Evolutionary conservation across 35 echinoderm and acorn worm genomes (phyloP).

Genomic region (Holothuria glaberrima): DNA sequence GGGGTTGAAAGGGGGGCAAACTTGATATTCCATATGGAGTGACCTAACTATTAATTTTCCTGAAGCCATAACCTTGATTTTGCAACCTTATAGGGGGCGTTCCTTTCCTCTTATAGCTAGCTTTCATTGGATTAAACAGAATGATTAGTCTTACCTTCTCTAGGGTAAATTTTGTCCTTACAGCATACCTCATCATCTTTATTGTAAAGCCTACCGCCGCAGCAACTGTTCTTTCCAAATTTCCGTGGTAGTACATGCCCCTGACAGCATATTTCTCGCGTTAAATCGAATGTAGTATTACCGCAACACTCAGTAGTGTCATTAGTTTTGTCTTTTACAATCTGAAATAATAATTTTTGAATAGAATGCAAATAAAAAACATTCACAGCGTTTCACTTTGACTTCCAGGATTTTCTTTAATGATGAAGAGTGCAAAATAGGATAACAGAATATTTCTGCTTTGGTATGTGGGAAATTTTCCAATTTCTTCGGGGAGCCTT

Average conservation of each 20-base stretch:
- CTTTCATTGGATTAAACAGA: background rate
- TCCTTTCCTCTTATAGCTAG: background rate
- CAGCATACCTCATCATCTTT: constrained; percentile 1
- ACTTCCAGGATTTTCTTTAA: too few species aligned
- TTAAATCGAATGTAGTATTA: background rate
- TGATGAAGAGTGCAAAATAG: too few species aligned
- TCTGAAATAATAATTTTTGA: background rate
- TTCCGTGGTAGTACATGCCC: background rate
- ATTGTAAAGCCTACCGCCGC: background rate
- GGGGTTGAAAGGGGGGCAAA: too few species aligned
- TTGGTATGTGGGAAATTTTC: too few species aligned
- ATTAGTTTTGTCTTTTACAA: background rate
- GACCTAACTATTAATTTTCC: too few species aligned
- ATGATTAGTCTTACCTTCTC: background rate
- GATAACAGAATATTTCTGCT: too few species aligned
- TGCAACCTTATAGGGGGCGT: too few species aligned
- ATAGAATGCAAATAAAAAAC: too few species aligned
- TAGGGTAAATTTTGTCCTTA: background rate
- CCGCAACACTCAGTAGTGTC: constrained; percentile 3
- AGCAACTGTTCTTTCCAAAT: background rate
- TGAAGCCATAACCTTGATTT: too few species aligned
- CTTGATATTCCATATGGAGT: too few species aligned
- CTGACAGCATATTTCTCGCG: background rate
- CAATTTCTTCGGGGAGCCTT: too few species aligned
- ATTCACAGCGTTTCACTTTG: too few species aligned